These are phyloP conservation scores for Sisyra terminalis DNA, from an alignment of 2,888 invertebrate genomes.

Conservation along the genomic window DNA sequence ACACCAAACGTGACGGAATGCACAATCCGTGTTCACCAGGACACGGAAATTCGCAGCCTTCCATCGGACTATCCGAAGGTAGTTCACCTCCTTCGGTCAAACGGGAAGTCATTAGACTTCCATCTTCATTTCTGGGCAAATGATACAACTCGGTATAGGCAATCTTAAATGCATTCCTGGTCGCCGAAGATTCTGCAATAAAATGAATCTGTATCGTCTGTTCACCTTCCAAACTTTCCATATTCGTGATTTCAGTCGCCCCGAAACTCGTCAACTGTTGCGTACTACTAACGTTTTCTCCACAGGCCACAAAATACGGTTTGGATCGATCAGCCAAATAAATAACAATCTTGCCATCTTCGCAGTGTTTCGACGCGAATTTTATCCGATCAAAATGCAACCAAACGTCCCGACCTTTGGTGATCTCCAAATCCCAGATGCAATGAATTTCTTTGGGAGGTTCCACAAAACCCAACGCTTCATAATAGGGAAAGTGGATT, in stretches of 20 bases:
- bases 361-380: conserved; percentile 70
- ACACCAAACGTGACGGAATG: conserved; percentile 67
- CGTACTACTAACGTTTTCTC: conserved; percentile 68
- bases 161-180: conserved; percentile 71
- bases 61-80: conserved; percentile 25
- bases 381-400: conserved; percentile 74
- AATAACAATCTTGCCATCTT: conserved; percentile 73
- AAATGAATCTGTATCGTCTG: conserved; percentile 47
- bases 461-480: conserved; percentile 53
- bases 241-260: conserved; percentile 51
- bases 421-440: conserved; percentile 69
- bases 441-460: conserved; percentile 49
- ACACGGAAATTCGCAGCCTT: conserved; percentile 72
- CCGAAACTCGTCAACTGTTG: conserved; percentile 66
- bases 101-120: conserved; percentile 60
- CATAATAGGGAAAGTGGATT: conserved; percentile 73
- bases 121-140: conserved; percentile 68
- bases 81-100: conserved; percentile 40
- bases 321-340: conserved; percentile 55
- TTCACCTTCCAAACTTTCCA: conserved; percentile 40
- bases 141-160: conserved; percentile 84
- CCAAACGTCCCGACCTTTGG: conserved; percentile 72
- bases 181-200: conserved; percentile 41
- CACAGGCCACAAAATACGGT: conserved; percentile 67
- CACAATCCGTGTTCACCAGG: conserved; percentile 71